Evolutionary conservation across 2,113 vertebrate species (phyloP).

Genomic region (Peucedramus taeniatus): DNA sequence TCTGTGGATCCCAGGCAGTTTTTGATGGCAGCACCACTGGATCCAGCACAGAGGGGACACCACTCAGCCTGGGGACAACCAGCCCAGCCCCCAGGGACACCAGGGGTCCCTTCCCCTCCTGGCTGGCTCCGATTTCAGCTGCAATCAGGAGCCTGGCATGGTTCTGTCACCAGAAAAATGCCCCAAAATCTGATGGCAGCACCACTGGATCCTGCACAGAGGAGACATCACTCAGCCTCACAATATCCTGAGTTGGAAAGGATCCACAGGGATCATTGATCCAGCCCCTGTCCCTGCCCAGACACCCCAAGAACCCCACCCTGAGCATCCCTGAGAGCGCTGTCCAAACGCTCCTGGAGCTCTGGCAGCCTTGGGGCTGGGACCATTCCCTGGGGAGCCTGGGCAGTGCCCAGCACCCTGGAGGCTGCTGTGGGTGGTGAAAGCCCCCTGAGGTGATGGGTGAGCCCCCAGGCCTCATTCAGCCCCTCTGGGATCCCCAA

Average conservation of each 20-base stretch:
- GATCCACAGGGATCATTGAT: accelerated
- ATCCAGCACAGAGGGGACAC: background rate
- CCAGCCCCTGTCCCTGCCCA: background rate
- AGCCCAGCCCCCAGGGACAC: background rate
- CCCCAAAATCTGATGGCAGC: too few species aligned
- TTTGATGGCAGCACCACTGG: background rate
- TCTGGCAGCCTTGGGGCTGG: background rate
- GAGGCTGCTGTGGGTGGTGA: background rate
- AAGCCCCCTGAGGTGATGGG: background rate
- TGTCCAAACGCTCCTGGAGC: background rate
- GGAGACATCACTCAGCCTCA: background rate
- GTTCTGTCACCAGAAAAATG: too few species aligned
- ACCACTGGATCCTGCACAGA: background rate
- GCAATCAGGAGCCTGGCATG: too few species aligned
- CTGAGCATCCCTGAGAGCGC: background rate
- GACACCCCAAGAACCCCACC: background rate
- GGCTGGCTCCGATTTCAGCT: too few species aligned
- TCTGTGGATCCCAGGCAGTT: background rate
- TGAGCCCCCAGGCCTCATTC: background rate
- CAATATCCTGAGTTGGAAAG: background rate
- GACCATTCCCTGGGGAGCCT: background rate
- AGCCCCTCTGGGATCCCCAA: background rate
- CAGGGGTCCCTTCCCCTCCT: background rate
- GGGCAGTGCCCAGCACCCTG: background rate
- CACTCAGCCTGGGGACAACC: background rate